Percentiles rank a stretch among this genome's conserved stretches.
Evolutionary conservation across 2,888 invertebrate genomes (phyloP).

Genomic region (Heteromurus nitidus): DNA sequence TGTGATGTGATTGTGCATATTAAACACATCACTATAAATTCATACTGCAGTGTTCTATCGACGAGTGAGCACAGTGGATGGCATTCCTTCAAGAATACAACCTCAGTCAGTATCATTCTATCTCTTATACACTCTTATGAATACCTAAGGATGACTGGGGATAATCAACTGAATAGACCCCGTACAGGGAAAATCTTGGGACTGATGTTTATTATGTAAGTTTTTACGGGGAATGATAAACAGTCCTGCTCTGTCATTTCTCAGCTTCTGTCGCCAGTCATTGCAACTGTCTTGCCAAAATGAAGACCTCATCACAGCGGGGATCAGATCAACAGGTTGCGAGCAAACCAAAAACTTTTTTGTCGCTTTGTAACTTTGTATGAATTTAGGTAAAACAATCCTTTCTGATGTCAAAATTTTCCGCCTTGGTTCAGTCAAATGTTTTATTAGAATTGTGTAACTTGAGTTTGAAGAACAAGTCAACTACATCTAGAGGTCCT

Average conservation of each 20-base stretch:
- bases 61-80: no score
- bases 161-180: neutral
- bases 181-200: neutral
- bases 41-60: no score
- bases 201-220: neutral
- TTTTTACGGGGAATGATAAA: slow-evolving; percentile 26
- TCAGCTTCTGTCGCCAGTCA: slow-evolving; percentile 46
- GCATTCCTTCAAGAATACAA: no score
- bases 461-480: no score
- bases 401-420: neutral
- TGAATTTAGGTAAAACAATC: neutral
- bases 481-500: no score
- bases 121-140: neutral
- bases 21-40: no score
- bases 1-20: no score
- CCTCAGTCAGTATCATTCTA: no score
- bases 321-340: slow-evolving; percentile 47
- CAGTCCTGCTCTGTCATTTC: slow-evolving; percentile 44
- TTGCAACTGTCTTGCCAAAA: slow-evolving; percentile 48
- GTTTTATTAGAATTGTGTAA: no score
- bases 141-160: neutral
- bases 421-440: neutral
- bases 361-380: neutral
- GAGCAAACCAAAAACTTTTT: neutral
- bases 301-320: slow-evolving; percentile 34